phyloP scores from a whole-genome alignment of 1,140 invertebrate species.

The Reticulitermes speratus region DNA sequence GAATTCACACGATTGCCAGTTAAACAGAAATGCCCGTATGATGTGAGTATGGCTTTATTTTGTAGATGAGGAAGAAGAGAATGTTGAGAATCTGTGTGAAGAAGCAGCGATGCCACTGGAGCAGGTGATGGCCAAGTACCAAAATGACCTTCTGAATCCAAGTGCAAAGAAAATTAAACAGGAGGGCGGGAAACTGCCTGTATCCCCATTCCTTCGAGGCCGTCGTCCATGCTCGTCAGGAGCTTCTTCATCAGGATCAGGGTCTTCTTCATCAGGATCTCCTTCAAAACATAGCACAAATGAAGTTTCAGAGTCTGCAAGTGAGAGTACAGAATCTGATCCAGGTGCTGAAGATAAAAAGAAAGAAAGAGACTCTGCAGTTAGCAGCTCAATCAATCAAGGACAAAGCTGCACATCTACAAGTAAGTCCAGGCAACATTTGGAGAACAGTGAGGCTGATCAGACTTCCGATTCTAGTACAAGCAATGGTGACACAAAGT shows the following conservation, averaged over 20 bases:
- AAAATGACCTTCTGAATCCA: conserved; percentile 31
- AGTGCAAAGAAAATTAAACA: conserved; percentile 38
- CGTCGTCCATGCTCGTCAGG: conserved; percentile 36
- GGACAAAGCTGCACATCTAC: background rate
- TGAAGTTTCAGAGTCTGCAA: background rate
- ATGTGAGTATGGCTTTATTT: background rate
- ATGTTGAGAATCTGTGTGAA: conserved; percentile 69
- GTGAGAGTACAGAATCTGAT: background rate
- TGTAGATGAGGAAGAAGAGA: conserved; percentile 62
- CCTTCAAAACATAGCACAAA: background rate
- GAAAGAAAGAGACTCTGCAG: background rate
- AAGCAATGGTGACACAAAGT: background rate
- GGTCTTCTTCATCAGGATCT: conserved; percentile 42
- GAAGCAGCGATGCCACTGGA: conserved; percentile 84
- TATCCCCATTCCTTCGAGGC: conserved; percentile 44
- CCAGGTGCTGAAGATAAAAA: background rate
- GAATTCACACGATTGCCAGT: too few species aligned
- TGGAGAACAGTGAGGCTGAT: background rate
- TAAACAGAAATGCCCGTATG: background rate
- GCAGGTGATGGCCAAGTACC: conserved; percentile 68
- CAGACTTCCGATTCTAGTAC: too few species aligned
- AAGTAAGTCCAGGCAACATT: background rate
- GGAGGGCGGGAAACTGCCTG: conserved; percentile 35
- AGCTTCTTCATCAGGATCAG: conserved; percentile 40
- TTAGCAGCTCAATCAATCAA: background rate